These are phyloP conservation scores for Phataginus tricuspis DNA, from an alignment of 2,797 vertebrate species.

Conservation along the genomic window DNA sequence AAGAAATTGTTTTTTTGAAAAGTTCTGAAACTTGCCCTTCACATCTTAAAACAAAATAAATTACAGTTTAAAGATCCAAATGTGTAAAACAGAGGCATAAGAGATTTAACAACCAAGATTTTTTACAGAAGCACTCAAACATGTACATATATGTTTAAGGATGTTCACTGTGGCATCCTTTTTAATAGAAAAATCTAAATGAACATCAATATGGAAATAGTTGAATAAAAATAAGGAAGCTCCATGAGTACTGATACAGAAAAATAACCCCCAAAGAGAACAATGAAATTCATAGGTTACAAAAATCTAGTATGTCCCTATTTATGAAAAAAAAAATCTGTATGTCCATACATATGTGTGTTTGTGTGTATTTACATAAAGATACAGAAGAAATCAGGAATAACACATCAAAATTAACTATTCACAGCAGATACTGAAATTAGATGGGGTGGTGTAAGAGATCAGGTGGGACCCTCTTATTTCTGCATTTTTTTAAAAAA, in stretches of 20 bases:
- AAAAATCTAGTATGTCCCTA: not conserved
- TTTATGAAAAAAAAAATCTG: not conserved
- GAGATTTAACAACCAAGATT: not conserved
- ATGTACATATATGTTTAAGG: not conserved
- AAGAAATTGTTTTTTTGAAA: not conserved
- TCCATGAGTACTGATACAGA: not conserved
- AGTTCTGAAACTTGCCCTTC: not conserved
- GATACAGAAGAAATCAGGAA: not conserved
- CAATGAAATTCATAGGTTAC: not conserved
- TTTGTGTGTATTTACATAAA: not conserved
- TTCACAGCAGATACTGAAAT: not conserved
- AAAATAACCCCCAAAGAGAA: not conserved
- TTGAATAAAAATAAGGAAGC: not conserved
- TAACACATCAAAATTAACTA: not conserved
- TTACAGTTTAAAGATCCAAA: not conserved
- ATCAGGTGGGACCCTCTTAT: not conserved
- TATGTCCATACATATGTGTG: not conserved
- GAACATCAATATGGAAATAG: not conserved
- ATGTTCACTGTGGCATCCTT: not conserved
- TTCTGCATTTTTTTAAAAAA: not conserved
- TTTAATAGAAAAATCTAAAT: not conserved
- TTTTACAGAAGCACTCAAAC: not conserved
- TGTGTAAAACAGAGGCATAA: not conserved
- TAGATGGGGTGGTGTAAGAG: not conserved
- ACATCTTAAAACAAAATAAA: constrained; percentile 9